Base-by-base conservation (phyloP, 2,888 invertebrate genomes). In the Platycnemis pennipes region DNA sequence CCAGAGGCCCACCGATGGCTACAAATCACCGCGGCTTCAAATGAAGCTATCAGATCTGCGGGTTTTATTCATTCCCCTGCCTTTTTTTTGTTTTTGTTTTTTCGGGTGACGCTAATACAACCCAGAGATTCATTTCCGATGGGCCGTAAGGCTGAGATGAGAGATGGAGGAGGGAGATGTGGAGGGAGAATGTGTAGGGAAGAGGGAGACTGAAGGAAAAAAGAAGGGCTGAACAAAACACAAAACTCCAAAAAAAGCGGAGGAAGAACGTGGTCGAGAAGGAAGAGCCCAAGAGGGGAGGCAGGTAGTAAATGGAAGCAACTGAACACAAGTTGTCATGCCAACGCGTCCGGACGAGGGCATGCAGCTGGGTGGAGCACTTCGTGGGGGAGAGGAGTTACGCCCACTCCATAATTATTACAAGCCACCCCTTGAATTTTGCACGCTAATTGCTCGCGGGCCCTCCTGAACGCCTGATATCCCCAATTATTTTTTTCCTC, bases 371-470 rank as follows among this genome's bases (percentile, higher is more conserved):
- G 63, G 26, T 63, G 26, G n/a, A 26, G n/a, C 63, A 63, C 63
- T 26, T 63, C 63, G 63, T 26, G 1, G 53, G 37, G 42, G 31
- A 89, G 56, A 56, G 42, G 49, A 42, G 13, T 37, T 88, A 46
- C 88, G 46, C n/a, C 88, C 49, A 4, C 53, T 16, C 49, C 89
- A 89, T 89, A 37, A 89, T 89, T 89, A 89, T 89, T 89, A 53
- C 89, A 89, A 26, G 42, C 37, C 16, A n/a, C 49, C 37, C 42
- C 42, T 42, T 89, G 89, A 37, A 89, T 89, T 89, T 89, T 89
- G 89, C 89, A 89, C 37, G 37, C 56, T 89, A 89, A 89, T 89
- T 37, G 89, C 56, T 56, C 88, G 31, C 53, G 88, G 88, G 49
- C 88, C 16, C 49, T n/a, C 49, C 49, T 49, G 88, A 26, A 49